phyloP scores from a whole-genome alignment of 2,888 invertebrate genomes.

The Gisinianus flammeolus region DNA sequence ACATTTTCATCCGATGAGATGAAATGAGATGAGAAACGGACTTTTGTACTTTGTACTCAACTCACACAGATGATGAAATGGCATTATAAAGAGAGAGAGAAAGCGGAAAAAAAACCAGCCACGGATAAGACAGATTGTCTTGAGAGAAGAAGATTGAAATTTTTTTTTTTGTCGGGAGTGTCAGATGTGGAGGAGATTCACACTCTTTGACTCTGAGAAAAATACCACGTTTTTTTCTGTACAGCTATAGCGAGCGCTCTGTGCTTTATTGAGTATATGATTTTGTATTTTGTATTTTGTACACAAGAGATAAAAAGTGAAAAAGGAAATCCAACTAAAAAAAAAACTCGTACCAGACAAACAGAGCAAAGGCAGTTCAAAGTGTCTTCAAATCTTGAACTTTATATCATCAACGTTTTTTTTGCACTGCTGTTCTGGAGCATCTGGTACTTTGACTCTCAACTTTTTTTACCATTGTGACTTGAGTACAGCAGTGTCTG shows the following conservation, averaged over 20 bases:
- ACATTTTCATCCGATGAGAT: too few relatives aligned
- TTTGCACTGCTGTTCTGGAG: not conserved
- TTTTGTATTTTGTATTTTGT: not conserved
- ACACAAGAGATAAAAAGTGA: not conserved
- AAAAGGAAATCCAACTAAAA: not conserved
- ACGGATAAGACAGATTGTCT: constrained; percentile 22
- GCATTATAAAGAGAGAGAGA: not conserved
- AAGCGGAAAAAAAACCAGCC: not conserved
- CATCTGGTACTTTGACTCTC: not conserved
- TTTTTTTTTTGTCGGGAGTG: not conserved
- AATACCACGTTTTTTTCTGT: not conserved
- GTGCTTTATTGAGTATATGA: not conserved
- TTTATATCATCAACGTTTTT: not conserved
- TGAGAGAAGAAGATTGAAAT: constrained; percentile 6
- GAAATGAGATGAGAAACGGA: not conserved
- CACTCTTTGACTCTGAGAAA: not conserved
- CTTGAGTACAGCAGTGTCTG: too few relatives aligned
- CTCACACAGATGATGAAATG: not conserved
- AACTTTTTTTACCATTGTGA: too few relatives aligned
- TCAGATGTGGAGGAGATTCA: not conserved
- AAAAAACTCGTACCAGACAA: not conserved
- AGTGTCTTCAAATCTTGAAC: not conserved
- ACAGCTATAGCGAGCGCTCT: not conserved
- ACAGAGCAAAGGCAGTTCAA: not conserved
- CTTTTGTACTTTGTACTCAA: constrained; percentile 11